Percentiles rank a stretch among this genome's conserved stretches.
These are phyloP conservation scores for Rhinichthys klamathensis DNA, from an alignment of 2,113 vertebrate genomes.

Conservation along the genomic window DNA sequence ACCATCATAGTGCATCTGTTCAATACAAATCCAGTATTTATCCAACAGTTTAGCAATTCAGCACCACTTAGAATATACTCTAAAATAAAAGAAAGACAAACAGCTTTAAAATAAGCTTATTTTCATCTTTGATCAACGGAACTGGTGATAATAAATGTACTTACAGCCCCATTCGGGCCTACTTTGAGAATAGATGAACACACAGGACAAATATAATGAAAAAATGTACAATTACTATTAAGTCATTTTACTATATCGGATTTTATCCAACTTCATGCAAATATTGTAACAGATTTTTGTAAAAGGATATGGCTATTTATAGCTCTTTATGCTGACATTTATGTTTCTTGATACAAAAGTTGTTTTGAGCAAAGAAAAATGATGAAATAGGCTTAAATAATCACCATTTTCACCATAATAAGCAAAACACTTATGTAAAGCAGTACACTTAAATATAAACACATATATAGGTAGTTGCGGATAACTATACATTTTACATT, in stretches of 20 bases:
- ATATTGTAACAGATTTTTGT: not conserved
- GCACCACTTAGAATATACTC: slow-evolving; percentile 20
- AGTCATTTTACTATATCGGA: not conserved
- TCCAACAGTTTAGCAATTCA: slow-evolving; percentile 24
- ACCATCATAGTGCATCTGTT: slow-evolving; percentile 30
- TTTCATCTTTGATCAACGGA: slow-evolving; percentile 7
- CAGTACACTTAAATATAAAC: slow-evolving; percentile 43
- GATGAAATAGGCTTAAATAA: slow-evolving; percentile 17
- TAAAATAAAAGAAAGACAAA: slow-evolving; percentile 26
- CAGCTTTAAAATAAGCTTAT: slow-evolving; percentile 40
- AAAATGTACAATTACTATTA: not conserved
- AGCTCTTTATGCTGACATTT: slow-evolving; percentile 1
- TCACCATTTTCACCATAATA: slow-evolving; percentile 30
- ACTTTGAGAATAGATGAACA: slow-evolving; percentile 13
- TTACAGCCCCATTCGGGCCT: not conserved
- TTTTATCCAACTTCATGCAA: slow-evolving; percentile 32
- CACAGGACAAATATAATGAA: not conserved
- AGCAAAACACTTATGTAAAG: not conserved
- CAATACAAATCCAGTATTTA: slow-evolving; percentile 48
- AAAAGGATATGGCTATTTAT: slow-evolving; percentile 3
- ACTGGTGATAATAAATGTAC: slow-evolving; percentile 3
- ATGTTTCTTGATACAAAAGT: not conserved
- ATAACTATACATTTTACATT: slow-evolving; percentile 34
- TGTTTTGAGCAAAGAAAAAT: slow-evolving; percentile 5
- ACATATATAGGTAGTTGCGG: slow-evolving; percentile 40